Evolutionary conservation across 1,140 invertebrate genomes (phyloP), one percentile per base, ranked within the genome.

Genomic region (Meloidogyne hapla): DNA sequence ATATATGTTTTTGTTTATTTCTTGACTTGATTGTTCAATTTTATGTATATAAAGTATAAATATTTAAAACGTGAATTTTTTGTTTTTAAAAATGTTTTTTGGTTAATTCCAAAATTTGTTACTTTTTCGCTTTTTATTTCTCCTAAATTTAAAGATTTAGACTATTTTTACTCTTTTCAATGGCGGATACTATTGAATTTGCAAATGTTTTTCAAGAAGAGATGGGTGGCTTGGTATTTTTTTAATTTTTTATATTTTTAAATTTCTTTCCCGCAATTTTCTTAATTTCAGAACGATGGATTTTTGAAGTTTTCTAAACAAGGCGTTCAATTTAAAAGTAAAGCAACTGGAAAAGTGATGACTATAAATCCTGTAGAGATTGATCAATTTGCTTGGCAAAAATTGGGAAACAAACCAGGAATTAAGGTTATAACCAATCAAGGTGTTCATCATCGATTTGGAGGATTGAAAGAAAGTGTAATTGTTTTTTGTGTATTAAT

Each of bases 341-440:
- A 90, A 67, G 96, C 95, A 89, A 98, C 95, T 28, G 96, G 95
- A 2, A 98, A 96, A 90, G 93, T 97, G 93, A 48, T 75, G n/a
- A 83, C 95, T 87, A 92, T 98, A 77, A 89, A 91, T 38, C 89
- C 91, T 0, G 89, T 90, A 71, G 95, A 98, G 83, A 92, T 99
- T 83, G 93, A 96, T 73, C 89, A 93, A 72, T 93, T 94, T 0
- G 93, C 94, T 86, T 98, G 94, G 90, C 92, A 97, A 87, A 92
- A 93, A 81, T 92, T 98, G 83, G 93, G 94, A 68, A 92, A 93
- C 26, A 92, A 91, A 4, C 93, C 92, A 91, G 95, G 94, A 18
- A 88, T 99, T 0, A 90, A 95, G 69, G 89, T 99, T 13, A 93
- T 96, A 81, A 88, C 95, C 23, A 95, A 95, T 87, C 94, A 92